Conservation (phyloP, 2,113 vertebrate genomes). For the Myanophis thanlyinensis region DNA sequence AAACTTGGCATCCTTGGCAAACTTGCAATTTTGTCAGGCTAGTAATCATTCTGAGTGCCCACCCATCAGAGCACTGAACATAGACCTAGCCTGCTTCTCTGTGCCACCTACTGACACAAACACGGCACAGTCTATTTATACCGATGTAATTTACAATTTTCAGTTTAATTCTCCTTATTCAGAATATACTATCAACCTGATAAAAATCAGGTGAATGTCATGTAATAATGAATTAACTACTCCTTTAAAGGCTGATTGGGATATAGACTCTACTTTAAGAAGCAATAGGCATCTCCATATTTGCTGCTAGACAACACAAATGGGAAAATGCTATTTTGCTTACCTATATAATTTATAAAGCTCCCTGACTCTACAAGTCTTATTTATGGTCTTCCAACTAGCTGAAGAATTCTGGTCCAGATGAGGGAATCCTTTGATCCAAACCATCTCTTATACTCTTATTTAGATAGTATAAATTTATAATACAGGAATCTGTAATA, state of each 20-base stretch:
- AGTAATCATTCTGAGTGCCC: too few species aligned
- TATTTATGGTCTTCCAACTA: neutral
- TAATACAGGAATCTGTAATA: neutral
- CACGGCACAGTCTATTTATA: neutral
- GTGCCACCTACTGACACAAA: too few species aligned
- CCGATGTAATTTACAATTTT: neutral
- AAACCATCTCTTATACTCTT: neutral
- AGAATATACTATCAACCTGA: neutral
- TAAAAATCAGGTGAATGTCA: neutral
- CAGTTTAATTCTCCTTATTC: neutral
- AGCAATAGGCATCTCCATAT: neutral
- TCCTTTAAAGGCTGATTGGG: neutral
- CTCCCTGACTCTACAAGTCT: neutral
- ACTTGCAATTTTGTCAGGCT: too few species aligned
- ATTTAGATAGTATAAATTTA: neutral
- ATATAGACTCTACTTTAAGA: neutral
- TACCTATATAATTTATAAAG: neutral
- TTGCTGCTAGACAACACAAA: neutral
- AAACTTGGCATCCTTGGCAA: too few species aligned
- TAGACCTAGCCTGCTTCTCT: too few species aligned
- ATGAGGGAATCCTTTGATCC: neutral
- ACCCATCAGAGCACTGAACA: too few species aligned
- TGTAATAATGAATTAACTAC: neutral
- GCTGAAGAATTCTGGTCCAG: neutral
- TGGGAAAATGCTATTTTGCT: neutral